Conservation (phyloP, 1,140 invertebrate genomes). For the Lordiphosa collinella region DNA sequence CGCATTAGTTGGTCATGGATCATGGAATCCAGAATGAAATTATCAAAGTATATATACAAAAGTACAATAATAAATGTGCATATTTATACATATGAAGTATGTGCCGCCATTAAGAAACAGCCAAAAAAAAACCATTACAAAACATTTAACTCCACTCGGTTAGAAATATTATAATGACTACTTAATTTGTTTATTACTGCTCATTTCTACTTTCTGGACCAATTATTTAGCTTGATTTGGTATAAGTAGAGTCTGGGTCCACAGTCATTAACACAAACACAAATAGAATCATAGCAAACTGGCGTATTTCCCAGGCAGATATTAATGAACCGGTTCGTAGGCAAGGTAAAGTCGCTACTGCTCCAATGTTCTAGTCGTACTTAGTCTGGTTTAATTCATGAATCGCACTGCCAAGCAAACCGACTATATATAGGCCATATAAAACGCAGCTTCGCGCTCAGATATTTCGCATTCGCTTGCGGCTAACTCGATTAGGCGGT, state of each 20-base stretch:
- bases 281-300: neutral
- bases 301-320: conserved; percentile 49
- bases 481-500: conserved; percentile 47
- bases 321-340: conserved; percentile 45
- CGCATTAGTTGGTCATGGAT: conserved; percentile 8
- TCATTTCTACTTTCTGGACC: neutral
- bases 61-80: neutral
- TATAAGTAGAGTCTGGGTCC: neutral
- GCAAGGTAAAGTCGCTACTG: conserved; percentile 29
- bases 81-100: neutral
- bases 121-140: neutral
- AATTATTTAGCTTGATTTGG: conserved; percentile 3
- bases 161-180: neutral
- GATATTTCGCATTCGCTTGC: conserved; percentile 46
- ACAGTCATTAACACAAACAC: neutral
- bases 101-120: neutral
- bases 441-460: conserved; percentile 34
- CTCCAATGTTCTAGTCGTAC: neutral
- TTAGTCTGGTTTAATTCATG: conserved; percentile 15
- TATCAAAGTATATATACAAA: neutral
- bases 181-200: neutral
- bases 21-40: neutral
- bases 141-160: neutral
- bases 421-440: conserved; percentile 42
- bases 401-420: conserved; percentile 9